A percentile compares a stretch with the other conserved stretches of the same genome.
These are phyloP conservation scores for Tapera naevia DNA, from an alignment of 2,797 vertebrate genomes.

Conservation along the genomic window DNA sequence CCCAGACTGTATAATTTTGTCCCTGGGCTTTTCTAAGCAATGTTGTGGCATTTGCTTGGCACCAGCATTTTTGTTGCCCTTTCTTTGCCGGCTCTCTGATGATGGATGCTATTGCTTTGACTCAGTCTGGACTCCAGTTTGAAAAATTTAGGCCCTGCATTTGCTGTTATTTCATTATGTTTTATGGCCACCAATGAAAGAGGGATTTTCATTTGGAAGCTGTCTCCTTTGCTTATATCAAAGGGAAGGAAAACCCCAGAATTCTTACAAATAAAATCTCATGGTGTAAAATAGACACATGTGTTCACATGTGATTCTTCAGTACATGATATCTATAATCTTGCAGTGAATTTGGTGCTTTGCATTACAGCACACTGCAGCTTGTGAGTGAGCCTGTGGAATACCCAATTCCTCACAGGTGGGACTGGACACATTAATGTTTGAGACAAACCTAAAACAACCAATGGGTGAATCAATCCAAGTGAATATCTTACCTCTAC, in stretches of 20 bases:
- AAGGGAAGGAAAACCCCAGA: accelerated
- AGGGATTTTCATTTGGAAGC: neutral
- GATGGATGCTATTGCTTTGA: neutral
- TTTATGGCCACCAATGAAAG: neutral
- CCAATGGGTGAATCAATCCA: neutral
- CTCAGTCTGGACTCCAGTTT: neutral
- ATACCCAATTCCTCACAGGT: neutral
- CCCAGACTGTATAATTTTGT: neutral
- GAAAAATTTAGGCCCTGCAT: neutral
- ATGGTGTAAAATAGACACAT: neutral
- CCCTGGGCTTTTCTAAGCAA: neutral
- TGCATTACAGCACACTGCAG: neutral
- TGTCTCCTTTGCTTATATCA: neutral
- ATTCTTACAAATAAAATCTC: neutral
- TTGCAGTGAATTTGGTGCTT: neutral
- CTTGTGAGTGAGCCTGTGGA: neutral
- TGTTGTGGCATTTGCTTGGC: neutral
- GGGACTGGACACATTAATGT: neutral
- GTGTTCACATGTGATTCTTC: neutral
- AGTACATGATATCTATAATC: neutral
- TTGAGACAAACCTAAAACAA: neutral
- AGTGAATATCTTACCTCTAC: neutral
- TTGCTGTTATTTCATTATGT: neutral
- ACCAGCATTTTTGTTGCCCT: neutral
- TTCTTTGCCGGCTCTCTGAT: neutral